Base-by-base conservation (phyloP, 2,797 vertebrate species). In the Syncerus caffer region DNA sequence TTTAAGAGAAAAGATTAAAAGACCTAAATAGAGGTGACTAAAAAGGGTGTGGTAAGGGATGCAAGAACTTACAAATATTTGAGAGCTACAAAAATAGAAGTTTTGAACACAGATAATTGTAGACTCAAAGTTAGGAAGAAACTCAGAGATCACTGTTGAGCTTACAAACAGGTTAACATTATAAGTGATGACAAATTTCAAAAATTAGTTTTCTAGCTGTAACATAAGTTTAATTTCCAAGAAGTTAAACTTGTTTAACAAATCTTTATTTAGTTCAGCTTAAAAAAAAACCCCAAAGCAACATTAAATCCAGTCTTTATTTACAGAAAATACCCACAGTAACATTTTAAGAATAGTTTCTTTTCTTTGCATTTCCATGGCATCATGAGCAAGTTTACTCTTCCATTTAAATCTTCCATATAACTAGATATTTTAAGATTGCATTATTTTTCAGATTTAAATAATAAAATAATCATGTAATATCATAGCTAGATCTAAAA, bases 31-130 rank as follows among this genome's bases (percentile, higher is more conserved):
- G 76, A 78, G 38, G 62, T 83, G 38, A 94, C 55, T 93, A 85
- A 83, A 85, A 82, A 45, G 79, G 42, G 50, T 53, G 15, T 85
- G 38, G 51, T 60, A 71, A 62, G 55, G 71, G 80, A 92, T 47
- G 14, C 23, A 93, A 96, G 67, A 95, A 64, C 55, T 90, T 89
- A 95, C 27, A 93, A 95, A 94, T 94, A 89, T 95, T 93, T 88
- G 74, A 86, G 17, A 97, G 50, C 29, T 90, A 90, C 53, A 86
- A 92, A 97, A 93, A 89, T 31, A 62, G 67, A 89, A 58, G 9
- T 93, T 91, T 92, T 83, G 23, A 85, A 55, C 58, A 94, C n/a
- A 96, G 85, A 34, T 91, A 93, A 92, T 17, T 89, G 55, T 92
- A 88, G 67, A 89, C 13, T 90, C 15, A 83, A 85, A 45, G 12